phyloP scores from a whole-genome alignment of 2,888 invertebrate genomes.

The Pardosa pseudoannulata region DNA sequence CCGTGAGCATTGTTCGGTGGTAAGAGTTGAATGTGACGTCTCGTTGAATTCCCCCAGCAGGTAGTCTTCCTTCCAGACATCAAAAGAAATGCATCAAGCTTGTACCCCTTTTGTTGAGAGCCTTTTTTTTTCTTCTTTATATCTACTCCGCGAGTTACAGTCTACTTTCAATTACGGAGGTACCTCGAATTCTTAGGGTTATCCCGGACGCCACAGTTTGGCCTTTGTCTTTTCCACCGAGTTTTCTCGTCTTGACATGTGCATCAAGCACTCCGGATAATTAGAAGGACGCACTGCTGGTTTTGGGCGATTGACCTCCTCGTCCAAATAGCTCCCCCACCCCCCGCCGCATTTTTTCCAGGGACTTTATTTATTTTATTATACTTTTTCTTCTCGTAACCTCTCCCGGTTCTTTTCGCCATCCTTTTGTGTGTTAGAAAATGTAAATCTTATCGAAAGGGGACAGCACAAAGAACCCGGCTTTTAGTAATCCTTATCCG shows the following conservation, averaged over 20 bases:
- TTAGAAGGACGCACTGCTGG: not conserved
- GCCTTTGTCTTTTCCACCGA: not conserved
- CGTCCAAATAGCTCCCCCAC: not conserved
- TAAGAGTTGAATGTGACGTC: not conserved
- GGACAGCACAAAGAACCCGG: constrained; percentile 19
- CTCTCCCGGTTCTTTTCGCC: constrained; percentile 15
- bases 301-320: not conserved
- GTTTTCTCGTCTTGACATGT: not conserved
- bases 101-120: not conserved
- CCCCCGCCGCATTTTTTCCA: not conserved
- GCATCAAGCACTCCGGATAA: not conserved
- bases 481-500: constrained; percentile 45
- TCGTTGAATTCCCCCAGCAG: constrained; percentile 21
- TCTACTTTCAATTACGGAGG: not conserved
- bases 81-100: not conserved
- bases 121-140: too few species aligned
- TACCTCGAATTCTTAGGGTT: not conserved
- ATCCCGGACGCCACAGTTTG: not conserved
- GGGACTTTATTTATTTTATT: not conserved
- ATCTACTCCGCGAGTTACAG: not conserved
- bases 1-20: not conserved
- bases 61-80: constrained; percentile 29
- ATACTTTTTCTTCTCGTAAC: not conserved
- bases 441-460: constrained; percentile 37
- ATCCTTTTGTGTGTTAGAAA: constrained; percentile 19